phyloP scores from a whole-genome alignment of 2,797 vertebrate genomes.

The Myotis daubentonii region DNA sequence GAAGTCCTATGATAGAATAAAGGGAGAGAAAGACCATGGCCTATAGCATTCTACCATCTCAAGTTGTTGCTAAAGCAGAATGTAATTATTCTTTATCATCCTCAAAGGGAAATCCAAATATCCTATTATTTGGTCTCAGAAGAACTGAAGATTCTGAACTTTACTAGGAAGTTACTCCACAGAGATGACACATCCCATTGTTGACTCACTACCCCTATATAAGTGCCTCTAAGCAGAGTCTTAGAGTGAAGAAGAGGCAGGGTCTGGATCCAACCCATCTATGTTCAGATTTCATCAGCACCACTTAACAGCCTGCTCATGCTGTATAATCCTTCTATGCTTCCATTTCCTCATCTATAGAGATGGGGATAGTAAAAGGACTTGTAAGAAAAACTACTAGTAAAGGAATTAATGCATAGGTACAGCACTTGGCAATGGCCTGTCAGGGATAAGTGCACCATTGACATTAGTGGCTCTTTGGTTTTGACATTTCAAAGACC shows the following conservation, averaged over 20 bases:
- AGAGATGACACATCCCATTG: background rate
- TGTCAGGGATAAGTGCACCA: too few relatives aligned
- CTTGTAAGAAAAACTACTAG: background rate
- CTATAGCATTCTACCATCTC: background rate
- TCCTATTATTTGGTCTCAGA: background rate
- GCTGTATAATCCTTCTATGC: background rate
- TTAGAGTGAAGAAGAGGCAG: background rate
- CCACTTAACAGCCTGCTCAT: background rate
- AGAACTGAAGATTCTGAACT: background rate
- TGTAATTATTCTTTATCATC: background rate
- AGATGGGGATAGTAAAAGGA: background rate
- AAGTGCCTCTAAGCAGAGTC: background rate
- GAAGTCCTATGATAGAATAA: background rate
- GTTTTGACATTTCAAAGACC: background rate
- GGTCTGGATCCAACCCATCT: background rate
- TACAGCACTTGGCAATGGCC: background rate
- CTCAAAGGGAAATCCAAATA: background rate
- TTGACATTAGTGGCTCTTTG: background rate
- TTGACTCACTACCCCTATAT: background rate
- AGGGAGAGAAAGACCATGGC: background rate
- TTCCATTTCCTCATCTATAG: background rate
- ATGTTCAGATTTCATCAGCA: background rate
- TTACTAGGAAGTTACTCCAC: background rate
- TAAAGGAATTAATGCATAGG: background rate
- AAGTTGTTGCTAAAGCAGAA: background rate